phyloP scores from a whole-genome alignment of 35 echinoderm and acorn worm genomes.

The Eucidaris tribuloides region DNA sequence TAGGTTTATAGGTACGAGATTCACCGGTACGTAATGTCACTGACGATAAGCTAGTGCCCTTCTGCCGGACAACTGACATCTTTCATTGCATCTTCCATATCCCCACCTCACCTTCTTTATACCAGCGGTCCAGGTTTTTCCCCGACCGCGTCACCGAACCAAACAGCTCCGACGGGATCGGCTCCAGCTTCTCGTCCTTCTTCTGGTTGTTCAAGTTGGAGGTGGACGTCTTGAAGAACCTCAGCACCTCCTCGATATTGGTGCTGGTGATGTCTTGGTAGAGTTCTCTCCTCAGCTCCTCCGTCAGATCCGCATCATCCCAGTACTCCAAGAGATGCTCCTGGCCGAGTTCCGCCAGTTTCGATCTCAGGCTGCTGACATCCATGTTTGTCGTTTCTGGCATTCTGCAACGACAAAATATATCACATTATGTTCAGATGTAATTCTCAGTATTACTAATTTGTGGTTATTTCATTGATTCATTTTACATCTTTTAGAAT shows the following conservation, averaged over 20 bases:
- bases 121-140: constrained; percentile 80
- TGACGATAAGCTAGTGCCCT: too few relatives aligned
- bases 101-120: constrained; percentile 64
- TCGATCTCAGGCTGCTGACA: constrained; percentile 46
- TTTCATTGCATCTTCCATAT: too few relatives aligned
- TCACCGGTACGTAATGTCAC: too few relatives aligned
- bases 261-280: constrained; percentile 84
- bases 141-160: constrained; percentile 86
- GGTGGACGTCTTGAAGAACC: constrained; percentile 70
- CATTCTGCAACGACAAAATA: too few relatives aligned
- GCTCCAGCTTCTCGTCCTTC: constrained; percentile 92
- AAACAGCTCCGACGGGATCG: constrained; percentile 76
- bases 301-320: constrained; percentile 52
- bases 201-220: constrained; percentile 40
- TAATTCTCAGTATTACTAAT: too few relatives aligned
- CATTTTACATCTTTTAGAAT: too few relatives aligned
- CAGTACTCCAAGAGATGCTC: constrained; percentile 88
- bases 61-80: too few relatives aligned
- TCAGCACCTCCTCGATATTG: constrained; percentile 62
- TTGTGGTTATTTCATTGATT: too few relatives aligned
- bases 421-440: too few relatives aligned
- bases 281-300: constrained; percentile 42
- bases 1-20: too few relatives aligned
- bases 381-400: too few relatives aligned
- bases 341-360: constrained; percentile 71